Evolutionary conservation across 2,888 invertebrate species (phyloP), one percentile per base, ranked within the genome.

Genomic region (Cheilosia grossa): DNA sequence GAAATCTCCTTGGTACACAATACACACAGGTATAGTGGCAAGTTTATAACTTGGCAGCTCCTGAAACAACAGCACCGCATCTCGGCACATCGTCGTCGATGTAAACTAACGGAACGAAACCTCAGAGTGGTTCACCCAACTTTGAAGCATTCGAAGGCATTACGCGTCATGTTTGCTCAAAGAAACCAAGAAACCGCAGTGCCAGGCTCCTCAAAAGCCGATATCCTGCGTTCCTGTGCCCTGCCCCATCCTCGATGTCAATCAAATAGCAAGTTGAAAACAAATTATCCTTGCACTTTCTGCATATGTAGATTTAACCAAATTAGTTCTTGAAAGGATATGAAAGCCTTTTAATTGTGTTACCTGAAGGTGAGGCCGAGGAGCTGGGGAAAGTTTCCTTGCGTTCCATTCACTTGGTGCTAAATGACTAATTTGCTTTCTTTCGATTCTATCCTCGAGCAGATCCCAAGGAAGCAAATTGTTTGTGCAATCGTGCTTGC

Each of bases 241-340:
- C 9, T 15, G 24, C 44, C 51, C 7, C 54, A 42, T 21, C 42
- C 58, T 75, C 67, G 51, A 85, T 81, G 85, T 85, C 85, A 85
- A 81, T 85, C 85, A 85, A 77, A 75, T 30, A 75, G 42, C 66
- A 67, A 81, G 70, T 77, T 81, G 72, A 33, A 85, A 85, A 81
- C 85, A 85, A 85, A 85, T 85, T 85, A 85, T 85, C 70, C 85
- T 81, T 81, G 80, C 85, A 77, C 80, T 80, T 67, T 72, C 75
- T 75, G 75, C 75, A 75, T 75, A 85, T 85, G 80, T 81, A 77
- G 75, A 81, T 81, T 67, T 72, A 81, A 85, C 83, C 59, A 83
- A 74, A 82, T 82, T 82, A 82, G 67, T 78, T 80, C 70, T 59
- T 69, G 82, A 86, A 87, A 86, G 75, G 74, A 77, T 78, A 74